These are phyloP conservation scores for Myrmophylax atrothorax DNA, from an alignment of 2,113 vertebrate genomes.

Conservation along the genomic window DNA sequence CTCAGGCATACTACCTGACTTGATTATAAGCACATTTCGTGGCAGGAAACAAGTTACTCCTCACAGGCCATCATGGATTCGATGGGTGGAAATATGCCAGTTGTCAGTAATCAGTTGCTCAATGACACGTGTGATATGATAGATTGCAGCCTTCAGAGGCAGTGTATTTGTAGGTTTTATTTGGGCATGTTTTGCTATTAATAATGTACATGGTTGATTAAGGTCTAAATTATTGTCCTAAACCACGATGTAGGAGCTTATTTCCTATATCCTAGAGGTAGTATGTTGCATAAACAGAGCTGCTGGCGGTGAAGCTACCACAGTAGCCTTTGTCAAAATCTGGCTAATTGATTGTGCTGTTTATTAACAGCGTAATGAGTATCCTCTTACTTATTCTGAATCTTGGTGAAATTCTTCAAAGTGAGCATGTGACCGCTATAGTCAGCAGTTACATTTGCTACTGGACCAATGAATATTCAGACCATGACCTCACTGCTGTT, in stretches of 20 bases:
- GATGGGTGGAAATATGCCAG: not conserved
- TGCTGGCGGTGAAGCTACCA: not conserved
- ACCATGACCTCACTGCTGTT: not conserved
- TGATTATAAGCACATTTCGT: not conserved
- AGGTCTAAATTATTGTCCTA: not conserved
- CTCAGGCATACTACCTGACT: not conserved
- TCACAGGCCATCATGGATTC: rapidly evolving
- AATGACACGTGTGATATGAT: not conserved
- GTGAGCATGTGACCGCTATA: not conserved
- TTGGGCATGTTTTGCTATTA: not conserved
- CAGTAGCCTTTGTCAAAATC: not conserved
- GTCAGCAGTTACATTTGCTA: not conserved
- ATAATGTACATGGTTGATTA: not conserved
- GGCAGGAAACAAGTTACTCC: not conserved
- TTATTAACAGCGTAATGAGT: not conserved
- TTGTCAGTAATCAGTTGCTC: not conserved
- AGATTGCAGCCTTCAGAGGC: not conserved
- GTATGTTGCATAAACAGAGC: not conserved
- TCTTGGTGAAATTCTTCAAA: not conserved
- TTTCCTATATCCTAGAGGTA: not conserved
- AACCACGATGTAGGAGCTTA: not conserved
- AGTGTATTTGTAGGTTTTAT: not conserved
- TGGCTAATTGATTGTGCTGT: not conserved
- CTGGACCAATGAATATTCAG: not conserved
- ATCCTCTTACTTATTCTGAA: not conserved